Evolutionary conservation across 2,888 invertebrate species (phyloP).

Genomic region (Polyploca ridens): DNA sequence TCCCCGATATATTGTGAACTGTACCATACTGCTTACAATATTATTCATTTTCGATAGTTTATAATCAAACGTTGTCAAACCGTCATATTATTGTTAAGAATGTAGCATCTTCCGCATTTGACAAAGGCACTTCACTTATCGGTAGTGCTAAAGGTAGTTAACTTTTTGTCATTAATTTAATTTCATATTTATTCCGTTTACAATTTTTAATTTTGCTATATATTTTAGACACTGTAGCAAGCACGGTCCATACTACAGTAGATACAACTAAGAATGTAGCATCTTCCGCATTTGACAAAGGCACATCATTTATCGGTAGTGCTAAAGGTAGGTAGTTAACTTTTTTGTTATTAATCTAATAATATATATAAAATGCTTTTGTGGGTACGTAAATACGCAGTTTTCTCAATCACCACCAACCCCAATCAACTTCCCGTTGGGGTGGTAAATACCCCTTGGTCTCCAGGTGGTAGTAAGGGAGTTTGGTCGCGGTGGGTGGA

Average conservation of each 20-base stretch:
- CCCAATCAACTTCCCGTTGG: too few relatives aligned
- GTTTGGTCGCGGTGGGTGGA: too few relatives aligned
- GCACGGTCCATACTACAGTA: conserved; percentile 46
- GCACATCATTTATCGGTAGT: conserved; percentile 38
- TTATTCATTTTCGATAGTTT: too few relatives aligned
- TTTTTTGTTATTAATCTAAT: conserved; percentile 6
- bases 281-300: conserved; percentile 53
- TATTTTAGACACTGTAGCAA: conserved; percentile 51
- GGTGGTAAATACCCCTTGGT: too few relatives aligned
- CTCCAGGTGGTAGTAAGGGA: too few relatives aligned
- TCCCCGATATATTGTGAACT: too few relatives aligned
- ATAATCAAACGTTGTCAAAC: too few relatives aligned
- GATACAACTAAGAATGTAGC: conserved; percentile 59
- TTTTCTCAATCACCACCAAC: too few relatives aligned
- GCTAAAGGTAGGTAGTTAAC: conserved; percentile 52
- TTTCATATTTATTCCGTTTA: not conserved
- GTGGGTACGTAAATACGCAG: too few relatives aligned
- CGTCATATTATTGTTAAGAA: too few relatives aligned
- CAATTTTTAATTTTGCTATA: not conserved
- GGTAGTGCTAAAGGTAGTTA: conserved; percentile 31
- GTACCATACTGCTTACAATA: too few relatives aligned
- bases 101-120: conserved; percentile 48
- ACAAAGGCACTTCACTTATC: conserved; percentile 46
- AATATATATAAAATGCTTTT: too few relatives aligned
- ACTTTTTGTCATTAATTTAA: not conserved